Conservation (phyloP, 2,113 vertebrate genomes). For the Sigmodon hispidus region DNA sequence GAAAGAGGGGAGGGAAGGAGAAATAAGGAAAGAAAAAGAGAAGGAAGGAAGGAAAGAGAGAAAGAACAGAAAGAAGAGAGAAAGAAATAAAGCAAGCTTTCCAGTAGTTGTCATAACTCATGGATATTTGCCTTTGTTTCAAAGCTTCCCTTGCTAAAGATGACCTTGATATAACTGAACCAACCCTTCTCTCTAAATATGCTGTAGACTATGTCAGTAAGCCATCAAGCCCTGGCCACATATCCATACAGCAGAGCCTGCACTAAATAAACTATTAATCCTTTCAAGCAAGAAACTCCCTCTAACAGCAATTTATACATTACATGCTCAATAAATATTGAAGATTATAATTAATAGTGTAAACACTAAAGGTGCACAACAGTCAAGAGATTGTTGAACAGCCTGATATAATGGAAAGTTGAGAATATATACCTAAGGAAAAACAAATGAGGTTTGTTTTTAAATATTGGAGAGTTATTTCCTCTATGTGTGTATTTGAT, state of each 20-base stretch:
- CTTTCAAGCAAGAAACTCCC: slow-evolving; percentile 34
- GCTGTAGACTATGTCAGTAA: not conserved
- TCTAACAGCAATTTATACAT: slow-evolving; percentile 12
- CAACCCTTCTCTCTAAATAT: slow-evolving; percentile 29
- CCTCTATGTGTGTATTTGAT: not conserved
- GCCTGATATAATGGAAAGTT: slow-evolving; percentile 4
- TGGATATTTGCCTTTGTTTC: slow-evolving; percentile 4
- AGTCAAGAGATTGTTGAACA: slow-evolving; percentile 49
- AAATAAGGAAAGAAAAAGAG: not conserved
- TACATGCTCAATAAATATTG: slow-evolving; percentile 14
- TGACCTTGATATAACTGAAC: not conserved
- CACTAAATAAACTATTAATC: slow-evolving; percentile 50
- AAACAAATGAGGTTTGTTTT: not conserved
- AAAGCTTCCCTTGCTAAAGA: slow-evolving; percentile 13
- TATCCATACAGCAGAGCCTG: not conserved
- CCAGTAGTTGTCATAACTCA: not conserved
- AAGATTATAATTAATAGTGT: slow-evolving; percentile 46
- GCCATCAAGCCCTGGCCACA: not conserved
- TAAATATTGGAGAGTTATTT: slow-evolving; percentile 5
- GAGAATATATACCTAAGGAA: not conserved
- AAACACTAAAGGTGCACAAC: slow-evolving; percentile 31
- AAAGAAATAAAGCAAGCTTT: not conserved
- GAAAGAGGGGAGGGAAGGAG: too few relatives aligned
- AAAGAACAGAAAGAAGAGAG: too few relatives aligned
- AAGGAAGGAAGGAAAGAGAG: not conserved